A percentile compares a stretch with the other conserved stretches of the same genome.
phyloP scores from a whole-genome alignment of 2,113 vertebrate species.

The Sander lucioperca region DNA sequence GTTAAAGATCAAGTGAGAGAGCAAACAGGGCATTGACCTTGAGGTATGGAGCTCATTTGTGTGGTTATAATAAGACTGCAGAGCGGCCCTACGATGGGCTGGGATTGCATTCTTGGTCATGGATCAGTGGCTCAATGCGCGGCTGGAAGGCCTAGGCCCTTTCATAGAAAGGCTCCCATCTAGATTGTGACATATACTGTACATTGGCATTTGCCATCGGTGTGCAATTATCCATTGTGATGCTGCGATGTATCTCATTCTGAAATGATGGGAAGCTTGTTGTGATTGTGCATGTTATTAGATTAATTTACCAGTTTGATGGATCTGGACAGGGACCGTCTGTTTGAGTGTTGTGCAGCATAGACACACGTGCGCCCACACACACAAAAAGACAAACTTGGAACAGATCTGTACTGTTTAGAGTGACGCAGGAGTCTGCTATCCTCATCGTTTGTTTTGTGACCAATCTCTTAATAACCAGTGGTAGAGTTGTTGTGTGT shows the following conservation, averaged over 20 bases:
- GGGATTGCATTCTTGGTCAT: conserved; percentile 35
- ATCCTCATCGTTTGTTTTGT: conserved; percentile 44
- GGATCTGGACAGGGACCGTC: conserved; percentile 43
- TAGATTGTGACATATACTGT: conserved; percentile 33
- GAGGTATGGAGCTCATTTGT: not conserved
- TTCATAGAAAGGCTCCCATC: conserved; percentile 25
- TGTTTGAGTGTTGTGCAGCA: conserved; percentile 48
- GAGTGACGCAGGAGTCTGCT: conserved; percentile 37
- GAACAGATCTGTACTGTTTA: conserved; percentile 30
- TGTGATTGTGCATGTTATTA: conserved; percentile 49
- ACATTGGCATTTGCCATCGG: conserved; percentile 40
- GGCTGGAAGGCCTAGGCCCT: not conserved
- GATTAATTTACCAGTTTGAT: conserved; percentile 67
- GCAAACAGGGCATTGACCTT: not conserved
- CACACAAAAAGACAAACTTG: not conserved
- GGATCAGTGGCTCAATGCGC: conserved; percentile 25
- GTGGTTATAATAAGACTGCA: not conserved
- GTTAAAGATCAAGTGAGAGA: not conserved
- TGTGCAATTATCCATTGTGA: conserved; percentile 35
- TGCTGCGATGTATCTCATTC: conserved; percentile 35
- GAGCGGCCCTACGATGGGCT: not conserved
- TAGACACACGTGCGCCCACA: not conserved
- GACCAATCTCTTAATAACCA: conserved; percentile 58
- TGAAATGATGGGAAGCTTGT: conserved; percentile 45
- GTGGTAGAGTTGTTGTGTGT: conserved; percentile 62